Base-by-base conservation (phyloP, 2,797 vertebrate genomes). In the Premnoplex brunnescens region DNA sequence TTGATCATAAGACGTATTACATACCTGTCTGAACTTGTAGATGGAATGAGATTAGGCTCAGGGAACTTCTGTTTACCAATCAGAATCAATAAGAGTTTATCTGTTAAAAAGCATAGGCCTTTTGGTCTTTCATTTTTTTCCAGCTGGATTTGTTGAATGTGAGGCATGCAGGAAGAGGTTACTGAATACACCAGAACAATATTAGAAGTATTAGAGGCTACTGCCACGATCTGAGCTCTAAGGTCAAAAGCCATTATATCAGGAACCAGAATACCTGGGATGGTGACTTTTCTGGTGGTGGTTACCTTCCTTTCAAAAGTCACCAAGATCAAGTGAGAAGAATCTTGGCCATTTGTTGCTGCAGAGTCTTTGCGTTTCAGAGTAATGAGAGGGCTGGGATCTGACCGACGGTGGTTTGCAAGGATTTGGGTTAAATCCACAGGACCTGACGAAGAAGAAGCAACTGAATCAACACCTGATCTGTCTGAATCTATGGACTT, bases 241-340 rank as follows among this genome's bases (percentile, higher is more conserved):
- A 98, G 91, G 85, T 99, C 98, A 86, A 99, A 99, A 71, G 98
- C 98, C 71, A 99, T 97, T 62, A 99, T 98, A 91, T 99, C 99
- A 7, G 99, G 99, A 37, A 99, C 98, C 94, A 99, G 95, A 95
- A 99, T 98, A 64, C 99, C 99, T 12, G 99, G 99, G 67, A 99
- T 98, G 78, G 98, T 99, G 82, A 99, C 99, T 97, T 98, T 99
- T 75, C 98, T 98, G 56, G 98, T 99, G 83, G 98, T 99, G 2
- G 99, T 99, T 88, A 99, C 99, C 88, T 99, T 99, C 44, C 98
- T 98, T 83, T 99, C 99, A 21, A 99, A 99, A 23, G 98, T 99
- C 75, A 99, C 98, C 93, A 99, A 95, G 94, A 99, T 98, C 89
- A 99, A 97, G 95, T 99, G 98, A 3, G 99, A 99, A 43, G 98